Conservation (phyloP, 2,797 vertebrate genomes). For the Sarcoramphus papa region DNA sequence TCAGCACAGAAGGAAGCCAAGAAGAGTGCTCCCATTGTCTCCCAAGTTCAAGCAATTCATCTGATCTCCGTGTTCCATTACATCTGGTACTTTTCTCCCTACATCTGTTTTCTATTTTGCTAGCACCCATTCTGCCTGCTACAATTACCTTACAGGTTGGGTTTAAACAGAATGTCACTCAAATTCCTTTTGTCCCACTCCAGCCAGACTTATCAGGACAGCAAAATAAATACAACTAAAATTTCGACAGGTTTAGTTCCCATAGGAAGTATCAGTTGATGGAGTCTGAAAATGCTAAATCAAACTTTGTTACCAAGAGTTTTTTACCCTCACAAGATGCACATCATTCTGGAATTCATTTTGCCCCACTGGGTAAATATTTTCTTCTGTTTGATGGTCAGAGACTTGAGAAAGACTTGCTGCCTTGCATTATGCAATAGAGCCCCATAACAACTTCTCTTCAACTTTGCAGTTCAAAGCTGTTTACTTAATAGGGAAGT, state of each 20-base stretch:
- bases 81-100: background rate
- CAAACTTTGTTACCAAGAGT: background rate
- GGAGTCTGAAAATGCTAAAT: background rate
- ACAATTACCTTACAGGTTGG: background rate
- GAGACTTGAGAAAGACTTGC: background rate
- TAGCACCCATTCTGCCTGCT: background rate
- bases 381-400: conserved; percentile 2
- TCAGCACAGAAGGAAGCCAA: background rate
- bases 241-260: background rate
- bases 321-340: background rate
- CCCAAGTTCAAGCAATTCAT: background rate
- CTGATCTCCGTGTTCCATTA: background rate
- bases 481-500: background rate
- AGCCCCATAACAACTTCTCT: background rate
- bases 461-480: background rate
- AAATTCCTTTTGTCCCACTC: background rate
- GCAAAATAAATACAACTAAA: conserved; percentile 1
- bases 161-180: background rate
- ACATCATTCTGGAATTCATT: background rate
- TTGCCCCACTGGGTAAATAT: background rate
- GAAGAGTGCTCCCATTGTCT: background rate
- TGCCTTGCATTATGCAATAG: background rate
- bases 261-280: background rate
- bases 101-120: background rate
- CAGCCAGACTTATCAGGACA: background rate